A percentile compares a stretch with the other conserved stretches of the same genome.
Evolutionary conservation across 2,797 vertebrate species (phyloP).

Genomic region (Hephaestus fuliginosus): DNA sequence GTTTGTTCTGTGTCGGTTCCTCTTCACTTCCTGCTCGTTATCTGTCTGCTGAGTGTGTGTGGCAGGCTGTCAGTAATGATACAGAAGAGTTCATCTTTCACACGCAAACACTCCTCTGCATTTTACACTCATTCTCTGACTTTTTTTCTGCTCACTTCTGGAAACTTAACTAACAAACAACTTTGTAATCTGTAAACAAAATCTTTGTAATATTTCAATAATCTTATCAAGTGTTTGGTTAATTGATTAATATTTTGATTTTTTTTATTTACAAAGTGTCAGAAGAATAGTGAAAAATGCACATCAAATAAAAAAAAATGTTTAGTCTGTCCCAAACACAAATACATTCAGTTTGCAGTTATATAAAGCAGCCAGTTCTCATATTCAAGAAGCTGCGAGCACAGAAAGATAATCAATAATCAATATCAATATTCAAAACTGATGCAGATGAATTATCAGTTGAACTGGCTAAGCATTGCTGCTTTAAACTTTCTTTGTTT

Average conservation of each 20-base stretch:
- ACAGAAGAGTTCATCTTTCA: not conserved
- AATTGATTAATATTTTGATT: not conserved
- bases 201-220: not conserved
- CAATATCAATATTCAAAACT: not conserved
- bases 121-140: not conserved
- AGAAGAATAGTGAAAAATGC: not conserved
- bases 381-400: not conserved
- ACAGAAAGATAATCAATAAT: not conserved
- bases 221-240: not conserved
- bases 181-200: no score
- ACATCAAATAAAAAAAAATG: not conserved
- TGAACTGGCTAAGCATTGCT: not conserved
- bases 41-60: not conserved
- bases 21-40: not conserved
- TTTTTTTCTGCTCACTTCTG: not conserved
- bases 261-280: not conserved
- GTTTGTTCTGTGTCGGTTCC: constrained; percentile 2
- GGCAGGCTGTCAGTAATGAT: not conserved
- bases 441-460: not conserved
- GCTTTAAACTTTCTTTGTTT: not conserved
- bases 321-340: no score
- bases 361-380: not conserved
- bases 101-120: not conserved
- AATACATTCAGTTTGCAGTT: not conserved
- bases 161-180: not conserved